Conservation (phyloP, 1,140 invertebrate genomes). For the Cherax destructor region DNA sequence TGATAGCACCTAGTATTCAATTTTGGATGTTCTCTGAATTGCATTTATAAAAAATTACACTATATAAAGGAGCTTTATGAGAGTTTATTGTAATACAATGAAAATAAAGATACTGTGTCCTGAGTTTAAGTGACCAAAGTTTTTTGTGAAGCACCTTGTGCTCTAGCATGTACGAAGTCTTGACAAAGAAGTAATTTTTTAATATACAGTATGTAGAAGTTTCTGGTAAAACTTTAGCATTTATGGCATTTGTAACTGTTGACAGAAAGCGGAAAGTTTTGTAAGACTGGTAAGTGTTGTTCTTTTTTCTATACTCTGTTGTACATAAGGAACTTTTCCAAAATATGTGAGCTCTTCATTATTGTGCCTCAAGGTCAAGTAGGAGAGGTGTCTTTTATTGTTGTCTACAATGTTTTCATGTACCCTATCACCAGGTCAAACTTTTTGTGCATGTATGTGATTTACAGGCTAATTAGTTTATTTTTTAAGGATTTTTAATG, state of each 20-base stretch:
- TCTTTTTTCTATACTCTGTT: neutral
- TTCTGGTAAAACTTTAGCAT: neutral
- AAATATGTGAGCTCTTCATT: neutral
- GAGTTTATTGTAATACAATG: neutral
- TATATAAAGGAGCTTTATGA: too few relatives aligned
- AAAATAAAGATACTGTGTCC: neutral
- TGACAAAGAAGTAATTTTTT: neutral
- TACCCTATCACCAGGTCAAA: neutral
- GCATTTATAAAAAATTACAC: too few relatives aligned
- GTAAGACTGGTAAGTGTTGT: neutral
- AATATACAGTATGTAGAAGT: neutral
- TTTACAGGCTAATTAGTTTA: neutral
- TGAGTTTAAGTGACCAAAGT: constrained; percentile 1
- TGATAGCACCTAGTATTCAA: too few relatives aligned
- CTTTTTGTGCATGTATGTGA: neutral
- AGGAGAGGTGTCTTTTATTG: neutral
- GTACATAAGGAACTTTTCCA: neutral
- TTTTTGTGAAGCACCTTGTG: neutral
- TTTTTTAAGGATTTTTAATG: neutral
- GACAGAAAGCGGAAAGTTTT: neutral
- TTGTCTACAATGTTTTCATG: neutral
- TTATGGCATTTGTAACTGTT: neutral
- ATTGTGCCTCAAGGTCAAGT: neutral
- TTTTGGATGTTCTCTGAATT: too few relatives aligned
- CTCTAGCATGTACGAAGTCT: neutral